Conservation (phyloP, 1,140 invertebrate genomes). For the Ganaspis sp. region DNA sequence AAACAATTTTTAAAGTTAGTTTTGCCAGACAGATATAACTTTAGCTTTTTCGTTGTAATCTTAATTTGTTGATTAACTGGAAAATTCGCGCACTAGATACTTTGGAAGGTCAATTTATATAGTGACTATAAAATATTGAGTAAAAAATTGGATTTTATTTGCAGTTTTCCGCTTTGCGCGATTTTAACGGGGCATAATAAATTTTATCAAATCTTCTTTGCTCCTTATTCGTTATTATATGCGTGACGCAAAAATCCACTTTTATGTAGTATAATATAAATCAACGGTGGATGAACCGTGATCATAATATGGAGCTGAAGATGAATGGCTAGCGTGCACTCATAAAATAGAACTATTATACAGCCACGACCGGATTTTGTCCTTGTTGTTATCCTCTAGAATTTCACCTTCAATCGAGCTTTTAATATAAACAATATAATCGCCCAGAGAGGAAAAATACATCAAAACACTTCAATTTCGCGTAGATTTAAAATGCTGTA, state of each 20-base stretch:
- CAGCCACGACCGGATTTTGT: not conserved
- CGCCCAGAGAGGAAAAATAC: too few relatives aligned
- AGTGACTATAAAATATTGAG: not conserved
- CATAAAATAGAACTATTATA: not conserved
- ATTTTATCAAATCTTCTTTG: not conserved
- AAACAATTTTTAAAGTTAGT: too few relatives aligned
- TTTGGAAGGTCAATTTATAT: too few relatives aligned
- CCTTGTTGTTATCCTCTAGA: not conserved
- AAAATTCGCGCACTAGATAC: too few relatives aligned
- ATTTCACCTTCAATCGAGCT: too few relatives aligned
- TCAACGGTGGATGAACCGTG: not conserved
- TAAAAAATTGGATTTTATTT: not conserved
- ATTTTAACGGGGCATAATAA: not conserved
- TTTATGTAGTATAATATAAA: not conserved
- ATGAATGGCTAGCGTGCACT: not conserved
- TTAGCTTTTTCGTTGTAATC: too few relatives aligned
- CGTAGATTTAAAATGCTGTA: too few relatives aligned
- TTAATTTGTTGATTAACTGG: too few relatives aligned
- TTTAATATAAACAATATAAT: too few relatives aligned
- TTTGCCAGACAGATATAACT: too few relatives aligned
- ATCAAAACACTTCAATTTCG: too few relatives aligned
- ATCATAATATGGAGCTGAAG: not conserved
- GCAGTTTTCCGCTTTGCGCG: not conserved
- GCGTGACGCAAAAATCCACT: not conserved
- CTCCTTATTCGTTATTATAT: constrained; percentile 2